A percentile compares a stretch with the other conserved stretches of the same genome.
These are phyloP conservation scores for Limonius californicus DNA, from an alignment of 1,140 invertebrate genomes.

Conservation along the genomic window DNA sequence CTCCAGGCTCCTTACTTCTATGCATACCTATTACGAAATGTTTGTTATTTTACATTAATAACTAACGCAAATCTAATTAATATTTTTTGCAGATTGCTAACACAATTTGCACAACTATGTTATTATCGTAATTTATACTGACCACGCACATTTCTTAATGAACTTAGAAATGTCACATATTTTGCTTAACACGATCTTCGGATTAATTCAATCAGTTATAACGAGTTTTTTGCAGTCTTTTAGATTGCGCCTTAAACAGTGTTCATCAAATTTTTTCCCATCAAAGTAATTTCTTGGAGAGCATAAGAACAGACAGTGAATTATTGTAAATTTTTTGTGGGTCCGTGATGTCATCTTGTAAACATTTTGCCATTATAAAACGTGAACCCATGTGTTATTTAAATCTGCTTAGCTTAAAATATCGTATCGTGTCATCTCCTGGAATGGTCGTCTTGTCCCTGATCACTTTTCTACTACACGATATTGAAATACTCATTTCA, in stretches of 20 bases:
- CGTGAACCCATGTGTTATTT: not conserved
- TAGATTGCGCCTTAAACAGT: not conserved
- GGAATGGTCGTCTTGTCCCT: not conserved
- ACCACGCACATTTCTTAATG: too few species aligned
- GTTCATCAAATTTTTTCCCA: too few species aligned
- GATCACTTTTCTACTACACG: not conserved
- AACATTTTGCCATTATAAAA: not conserved
- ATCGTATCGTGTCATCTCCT: not conserved
- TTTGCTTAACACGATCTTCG: too few species aligned
- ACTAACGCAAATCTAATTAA: not conserved
- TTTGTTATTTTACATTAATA: not conserved
- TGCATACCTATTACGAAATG: not conserved
- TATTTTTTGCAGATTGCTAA: not conserved
- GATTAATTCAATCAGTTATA: not conserved
- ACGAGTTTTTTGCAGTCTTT: not conserved
- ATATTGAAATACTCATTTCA: not conserved
- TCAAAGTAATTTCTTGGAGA: not conserved
- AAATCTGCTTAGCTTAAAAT: not conserved
- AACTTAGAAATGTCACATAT: too few species aligned
- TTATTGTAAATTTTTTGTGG: not conserved
- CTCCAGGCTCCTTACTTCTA: too few species aligned
- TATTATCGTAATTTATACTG: too few species aligned
- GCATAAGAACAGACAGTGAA: not conserved
- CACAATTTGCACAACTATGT: not conserved
- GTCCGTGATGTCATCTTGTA: not conserved